These are phyloP conservation scores for Squalus acanthias DNA, from an alignment of 2,797 vertebrate species.

Conservation along the genomic window DNA sequence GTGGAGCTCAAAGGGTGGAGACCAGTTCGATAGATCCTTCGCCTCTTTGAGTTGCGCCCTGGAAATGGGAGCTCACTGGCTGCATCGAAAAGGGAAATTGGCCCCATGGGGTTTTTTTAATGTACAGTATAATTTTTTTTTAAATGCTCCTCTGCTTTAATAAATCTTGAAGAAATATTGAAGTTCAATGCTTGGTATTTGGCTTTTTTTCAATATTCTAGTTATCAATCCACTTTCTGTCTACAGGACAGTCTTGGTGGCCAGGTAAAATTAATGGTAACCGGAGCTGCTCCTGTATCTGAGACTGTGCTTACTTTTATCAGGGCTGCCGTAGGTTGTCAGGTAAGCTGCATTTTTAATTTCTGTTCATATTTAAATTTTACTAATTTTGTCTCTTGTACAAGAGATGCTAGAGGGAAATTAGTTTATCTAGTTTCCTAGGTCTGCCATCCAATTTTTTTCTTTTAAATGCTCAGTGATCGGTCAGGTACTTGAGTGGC, in stretches of 20 bases:
- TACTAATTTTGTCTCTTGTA: not conserved
- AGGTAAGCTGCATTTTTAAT: slow-evolving; percentile 63
- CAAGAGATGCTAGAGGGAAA: not conserved
- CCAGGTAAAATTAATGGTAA: slow-evolving; percentile 81
- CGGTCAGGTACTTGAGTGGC: not conserved
- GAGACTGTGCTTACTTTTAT: slow-evolving; percentile 86
- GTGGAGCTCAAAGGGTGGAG: not conserved
- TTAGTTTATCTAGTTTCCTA: not conserved
- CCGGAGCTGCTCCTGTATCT: slow-evolving; percentile 88
- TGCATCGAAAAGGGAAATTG: not conserved
- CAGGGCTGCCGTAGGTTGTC: slow-evolving; percentile 85
- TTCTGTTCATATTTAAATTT: not conserved
- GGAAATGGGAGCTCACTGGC: not conserved
- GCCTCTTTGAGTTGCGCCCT: not conserved
- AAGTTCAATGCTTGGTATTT: not conserved
- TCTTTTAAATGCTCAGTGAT: not conserved
- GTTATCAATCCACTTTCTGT: not conserved
- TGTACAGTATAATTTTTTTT: not conserved
- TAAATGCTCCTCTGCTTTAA: not conserved
- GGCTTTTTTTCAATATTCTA: not conserved
- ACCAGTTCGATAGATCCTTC: not conserved
- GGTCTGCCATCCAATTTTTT: not conserved
- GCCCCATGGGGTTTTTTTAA: not conserved
- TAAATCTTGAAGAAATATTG: not conserved
- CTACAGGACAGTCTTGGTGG: slow-evolving; percentile 82